Percentiles rank a stretch among this genome's conserved stretches.
Evolutionary conservation across 2,888 invertebrate species (phyloP).

Genomic region (Formica aserva): DNA sequence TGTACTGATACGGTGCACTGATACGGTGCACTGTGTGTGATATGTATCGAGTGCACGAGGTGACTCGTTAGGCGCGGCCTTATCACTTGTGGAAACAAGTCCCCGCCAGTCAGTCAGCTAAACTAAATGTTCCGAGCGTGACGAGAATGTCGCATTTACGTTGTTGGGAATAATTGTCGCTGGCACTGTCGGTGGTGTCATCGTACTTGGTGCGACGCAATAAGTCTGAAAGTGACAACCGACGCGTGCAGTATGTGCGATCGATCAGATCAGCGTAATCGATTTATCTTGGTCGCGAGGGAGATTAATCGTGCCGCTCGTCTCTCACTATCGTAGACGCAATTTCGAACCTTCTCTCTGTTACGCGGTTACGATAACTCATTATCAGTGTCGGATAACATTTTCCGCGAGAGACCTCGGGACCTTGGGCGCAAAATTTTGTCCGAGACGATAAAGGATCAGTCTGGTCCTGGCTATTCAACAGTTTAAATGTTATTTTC

Average conservation of each 20-base stretch:
- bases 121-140: conserved; percentile 44
- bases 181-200: conserved; percentile 23
- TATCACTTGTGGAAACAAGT: conserved; percentile 50
- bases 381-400: background rate
- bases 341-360: background rate
- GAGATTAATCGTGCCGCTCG: conserved; percentile 11
- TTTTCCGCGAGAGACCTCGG: background rate
- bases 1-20: conserved; percentile 27
- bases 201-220: conserved; percentile 33
- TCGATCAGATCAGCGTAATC: conserved; percentile 7
- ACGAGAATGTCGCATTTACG: conserved; percentile 64
- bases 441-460: background rate
- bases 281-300: conserved; percentile 3
- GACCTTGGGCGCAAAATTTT: background rate
- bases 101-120: conserved; percentile 52
- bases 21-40: conserved; percentile 24
- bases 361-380: background rate
- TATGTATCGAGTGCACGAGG: conserved; percentile 34
- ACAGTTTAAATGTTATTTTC: background rate
- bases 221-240: conserved; percentile 20
- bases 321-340: background rate
- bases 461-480: background rate
- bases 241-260: background rate
- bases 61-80: conserved; percentile 40
- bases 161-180: conserved; percentile 40